Base-by-base conservation (phyloP, 2,797 vertebrate species). In the Chanos chanos region DNA sequence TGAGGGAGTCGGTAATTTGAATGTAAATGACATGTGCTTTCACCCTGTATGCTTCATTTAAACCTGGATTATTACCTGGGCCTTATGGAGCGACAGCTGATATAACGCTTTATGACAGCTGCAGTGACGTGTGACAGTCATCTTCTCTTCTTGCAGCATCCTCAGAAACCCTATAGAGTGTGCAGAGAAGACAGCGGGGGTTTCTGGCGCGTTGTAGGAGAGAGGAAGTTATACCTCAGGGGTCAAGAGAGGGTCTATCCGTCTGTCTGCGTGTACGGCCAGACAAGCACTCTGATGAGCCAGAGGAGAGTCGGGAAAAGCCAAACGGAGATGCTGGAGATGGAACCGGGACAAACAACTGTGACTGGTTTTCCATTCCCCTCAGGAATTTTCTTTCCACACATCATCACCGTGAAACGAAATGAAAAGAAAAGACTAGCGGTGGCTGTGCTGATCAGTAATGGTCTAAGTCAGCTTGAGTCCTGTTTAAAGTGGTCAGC, bases 121-220 rank as follows among this genome's bases (percentile, higher is more conserved):
- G 12, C 57, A 8, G 18, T 31, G 53, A 44, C 25, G 37, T 43
- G 41, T 44, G 51, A 49, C 27, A 43, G 22, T 61, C 57, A 39
- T 60, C 51, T 54, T 18, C 16, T 50, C 30, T 40, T 28, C 53
- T 28, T 12, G 5, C 22, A 45, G 15, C 4, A 24, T n/a, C 16
- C 40, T 53, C 34, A 34, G 18, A 25, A 21, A 45, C n/a, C 58
- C 12, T 3, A 18, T 5, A 13, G 40, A 22, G 44, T 7, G 24
- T 0, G 2, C 37, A 30, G 9, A 57, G 57, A 33, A 27, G 19
- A 62, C 57, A 33, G 24, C 9, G 7, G 43, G 19, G 55, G n/a
- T 21, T 45, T 45, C 44, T 60, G 51, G 19, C 52, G 54, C 48
- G 37, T 53, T 62, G n/a, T 58, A 65, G 5, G 3, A 58, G 15